Conservation (phyloP, 2,797 vertebrate genomes). For the Microchirus variegatus region DNA sequence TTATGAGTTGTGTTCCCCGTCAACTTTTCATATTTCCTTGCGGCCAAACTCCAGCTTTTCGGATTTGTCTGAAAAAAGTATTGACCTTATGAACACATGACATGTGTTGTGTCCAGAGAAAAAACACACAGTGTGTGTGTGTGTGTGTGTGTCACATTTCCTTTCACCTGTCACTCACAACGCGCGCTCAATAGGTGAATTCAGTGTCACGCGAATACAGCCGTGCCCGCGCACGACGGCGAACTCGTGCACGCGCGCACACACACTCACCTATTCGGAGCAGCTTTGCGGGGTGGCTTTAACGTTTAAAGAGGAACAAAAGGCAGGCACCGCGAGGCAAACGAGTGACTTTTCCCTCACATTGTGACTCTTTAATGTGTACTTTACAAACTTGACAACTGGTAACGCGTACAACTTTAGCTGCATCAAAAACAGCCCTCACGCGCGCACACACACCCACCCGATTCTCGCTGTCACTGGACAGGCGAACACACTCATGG, state of each 20-base stretch:
- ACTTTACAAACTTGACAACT: slow-evolving; percentile 29
- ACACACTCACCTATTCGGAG: slow-evolving; percentile 53
- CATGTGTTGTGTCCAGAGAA: not conserved
- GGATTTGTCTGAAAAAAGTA: slow-evolving; percentile 28
- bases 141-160: not conserved
- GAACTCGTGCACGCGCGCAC: slow-evolving; percentile 41
- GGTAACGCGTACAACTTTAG: slow-evolving; percentile 63
- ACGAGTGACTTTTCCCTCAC: slow-evolving; percentile 16
- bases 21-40: slow-evolving; percentile 51
- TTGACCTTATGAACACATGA: slow-evolving; percentile 6
- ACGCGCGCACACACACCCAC: slow-evolving; percentile 71
- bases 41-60: slow-evolving; percentile 1
- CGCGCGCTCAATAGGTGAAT: slow-evolving; percentile 20
- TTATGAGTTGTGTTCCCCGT: slow-evolving; percentile 8
- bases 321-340: slow-evolving; percentile 11
- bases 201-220: slow-evolving; percentile 26
- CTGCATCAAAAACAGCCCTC: slow-evolving; percentile 55
- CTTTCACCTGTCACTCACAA: slow-evolving; percentile 6
- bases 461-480: slow-evolving; percentile 54
- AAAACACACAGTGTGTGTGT: not conserved
- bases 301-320: slow-evolving; percentile 34
- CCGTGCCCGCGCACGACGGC: slow-evolving; percentile 25
- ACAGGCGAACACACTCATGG: slow-evolving; percentile 35
- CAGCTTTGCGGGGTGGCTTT: slow-evolving; percentile 49
- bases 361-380: accelerated